phyloP scores from a whole-genome alignment of 2,797 vertebrate species.

The Aselliscus stoliczkanus region DNA sequence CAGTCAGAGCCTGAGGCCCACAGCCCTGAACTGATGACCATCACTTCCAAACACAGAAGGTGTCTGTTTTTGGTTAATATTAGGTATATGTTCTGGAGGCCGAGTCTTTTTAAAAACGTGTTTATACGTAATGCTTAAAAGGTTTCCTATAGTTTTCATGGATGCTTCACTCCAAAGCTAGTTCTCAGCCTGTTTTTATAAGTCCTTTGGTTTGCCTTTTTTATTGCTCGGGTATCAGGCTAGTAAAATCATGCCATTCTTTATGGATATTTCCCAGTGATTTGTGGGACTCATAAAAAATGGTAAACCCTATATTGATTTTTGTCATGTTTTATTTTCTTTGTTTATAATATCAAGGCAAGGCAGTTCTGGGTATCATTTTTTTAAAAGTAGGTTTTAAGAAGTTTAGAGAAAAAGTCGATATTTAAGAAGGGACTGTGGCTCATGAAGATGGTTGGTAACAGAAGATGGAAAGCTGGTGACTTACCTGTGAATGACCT shows the following conservation, averaged over 20 bases:
- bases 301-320: neutral
- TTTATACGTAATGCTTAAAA: neutral
- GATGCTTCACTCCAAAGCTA: neutral
- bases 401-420: neutral
- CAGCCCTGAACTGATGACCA: neutral
- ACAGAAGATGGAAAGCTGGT: neutral
- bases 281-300: neutral
- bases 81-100: neutral
- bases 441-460: neutral
- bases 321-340: constrained; percentile 13
- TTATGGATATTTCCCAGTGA: neutral
- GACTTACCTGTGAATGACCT: neutral
- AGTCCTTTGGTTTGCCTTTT: neutral
- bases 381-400: constrained; percentile 9
- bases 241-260: neutral
- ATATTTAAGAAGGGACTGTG: neutral
- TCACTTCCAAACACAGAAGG: neutral
- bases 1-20: neutral
- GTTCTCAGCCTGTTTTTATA: neutral
- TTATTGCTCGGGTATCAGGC: neutral
- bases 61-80: neutral
- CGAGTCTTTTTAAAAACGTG: neutral
- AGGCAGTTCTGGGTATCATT: neutral
- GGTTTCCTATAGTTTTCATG: neutral
- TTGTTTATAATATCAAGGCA: neutral